These are phyloP conservation scores for Rhombomys opimus DNA, from an alignment of 2,113 vertebrate genomes.

Conservation along the genomic window DNA sequence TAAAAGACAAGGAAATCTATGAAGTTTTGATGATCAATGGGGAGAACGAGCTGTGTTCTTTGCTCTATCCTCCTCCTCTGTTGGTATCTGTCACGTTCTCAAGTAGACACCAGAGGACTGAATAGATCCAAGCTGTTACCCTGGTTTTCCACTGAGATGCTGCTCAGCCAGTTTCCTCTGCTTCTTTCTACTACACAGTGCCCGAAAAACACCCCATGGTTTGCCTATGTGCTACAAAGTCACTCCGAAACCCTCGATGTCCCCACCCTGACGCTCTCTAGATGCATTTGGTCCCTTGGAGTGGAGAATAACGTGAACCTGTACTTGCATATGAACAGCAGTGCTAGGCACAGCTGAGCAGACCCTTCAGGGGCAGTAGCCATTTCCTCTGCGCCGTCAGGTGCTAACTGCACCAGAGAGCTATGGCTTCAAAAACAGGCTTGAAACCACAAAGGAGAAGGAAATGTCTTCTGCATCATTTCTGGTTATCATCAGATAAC, in stretches of 20 bases:
- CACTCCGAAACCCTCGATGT: background rate
- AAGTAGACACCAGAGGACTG: background rate
- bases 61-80: background rate
- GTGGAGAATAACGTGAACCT: background rate
- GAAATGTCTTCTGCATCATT: slow-evolving; percentile 59
- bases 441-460: slow-evolving; percentile 76
- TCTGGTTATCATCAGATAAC: slow-evolving; percentile 61
- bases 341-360: background rate
- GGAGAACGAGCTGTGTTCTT: background rate
- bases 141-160: background rate
- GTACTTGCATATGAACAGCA: slow-evolving; percentile 69
- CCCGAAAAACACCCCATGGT: background rate
- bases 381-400: background rate
- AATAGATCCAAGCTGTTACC: background rate
- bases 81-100: background rate
- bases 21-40: background rate
- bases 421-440: background rate
- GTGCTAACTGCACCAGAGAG: background rate
- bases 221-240: background rate
- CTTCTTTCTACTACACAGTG: background rate
- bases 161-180: background rate
- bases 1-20: no score
- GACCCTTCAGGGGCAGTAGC: background rate
- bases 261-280: background rate
- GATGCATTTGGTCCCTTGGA: background rate